phyloP scores from a whole-genome alignment of 1,140 invertebrate genomes.

The Zaprionus africanus region DNA sequence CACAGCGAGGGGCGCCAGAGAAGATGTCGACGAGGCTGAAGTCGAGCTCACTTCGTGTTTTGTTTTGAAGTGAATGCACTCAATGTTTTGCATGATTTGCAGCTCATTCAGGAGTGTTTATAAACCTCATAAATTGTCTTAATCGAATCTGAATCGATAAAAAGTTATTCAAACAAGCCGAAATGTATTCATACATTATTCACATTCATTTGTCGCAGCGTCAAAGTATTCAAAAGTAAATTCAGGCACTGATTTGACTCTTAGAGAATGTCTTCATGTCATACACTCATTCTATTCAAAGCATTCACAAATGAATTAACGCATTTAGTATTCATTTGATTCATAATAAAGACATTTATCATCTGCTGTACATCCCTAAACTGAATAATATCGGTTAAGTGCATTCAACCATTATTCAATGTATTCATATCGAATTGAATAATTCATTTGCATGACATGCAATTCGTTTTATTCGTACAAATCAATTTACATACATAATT shows the following conservation, averaged over 20 bases:
- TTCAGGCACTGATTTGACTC: no score
- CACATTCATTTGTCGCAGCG: neutral
- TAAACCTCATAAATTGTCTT: neutral
- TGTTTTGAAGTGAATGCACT: conserved; percentile 28
- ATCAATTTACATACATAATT: conserved; percentile 14
- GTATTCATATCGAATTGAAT: conserved; percentile 7
- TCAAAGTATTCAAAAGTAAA: neutral
- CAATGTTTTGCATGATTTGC: neutral
- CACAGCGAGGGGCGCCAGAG: neutral
- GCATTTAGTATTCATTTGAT: neutral
- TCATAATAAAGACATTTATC: conserved; percentile 11
- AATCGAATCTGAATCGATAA: neutral
- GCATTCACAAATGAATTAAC: neutral
- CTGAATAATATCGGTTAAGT: neutral
- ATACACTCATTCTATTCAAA: neutral
- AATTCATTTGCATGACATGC: conserved; percentile 5
- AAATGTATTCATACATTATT: neutral
- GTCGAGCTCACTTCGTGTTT: conserved; percentile 55
- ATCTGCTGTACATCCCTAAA: neutral
- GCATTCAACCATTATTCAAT: neutral
- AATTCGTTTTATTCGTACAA: neutral
- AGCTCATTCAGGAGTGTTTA: neutral
- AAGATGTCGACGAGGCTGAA: neutral
- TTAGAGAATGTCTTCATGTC: no score
- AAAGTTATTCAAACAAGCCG: neutral